Conservation (phyloP, 1,140 invertebrate species). For the Solenopsis fugax region DNA sequence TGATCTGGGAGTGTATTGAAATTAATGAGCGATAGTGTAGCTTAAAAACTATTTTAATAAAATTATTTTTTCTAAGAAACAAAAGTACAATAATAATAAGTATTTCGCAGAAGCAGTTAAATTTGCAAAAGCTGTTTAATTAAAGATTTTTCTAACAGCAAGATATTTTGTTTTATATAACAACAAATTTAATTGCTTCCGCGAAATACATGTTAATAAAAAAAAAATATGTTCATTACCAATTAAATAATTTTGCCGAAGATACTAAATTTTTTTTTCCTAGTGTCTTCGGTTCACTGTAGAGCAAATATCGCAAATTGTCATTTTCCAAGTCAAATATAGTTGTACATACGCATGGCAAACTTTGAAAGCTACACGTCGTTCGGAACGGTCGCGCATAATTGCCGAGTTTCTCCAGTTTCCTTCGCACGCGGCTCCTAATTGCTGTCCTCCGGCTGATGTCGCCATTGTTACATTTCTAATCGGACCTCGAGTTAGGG, state of each 20-base stretch:
- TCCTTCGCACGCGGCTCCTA: conserved; percentile 61
- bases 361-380: conserved; percentile 59
- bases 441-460: conserved; percentile 59
- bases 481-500: conserved; percentile 53
- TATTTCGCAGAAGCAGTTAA: neutral
- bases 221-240: too few species aligned
- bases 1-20: too few species aligned
- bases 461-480: conserved; percentile 62
- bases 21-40: too few species aligned
- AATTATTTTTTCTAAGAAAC: neutral
- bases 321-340: conserved; percentile 21
- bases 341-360: conserved; percentile 29
- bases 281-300: neutral
- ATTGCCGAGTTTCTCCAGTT: conserved; percentile 67
- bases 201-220: too few species aligned
- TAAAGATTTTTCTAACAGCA: too few species aligned
- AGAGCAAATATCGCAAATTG: conserved; percentile 18
- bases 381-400: conserved; percentile 54
- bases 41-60: neutral
- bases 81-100: neutral
- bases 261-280: too few species aligned
- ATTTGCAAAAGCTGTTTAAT: too few species aligned
- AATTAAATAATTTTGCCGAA: too few species aligned
- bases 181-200: too few species aligned
- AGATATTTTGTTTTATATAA: too few species aligned